A percentile compares a stretch with the other conserved stretches of the same genome.
Conservation (phyloP, 2,888 invertebrate genomes). For the Tenthredo amoena region DNA sequence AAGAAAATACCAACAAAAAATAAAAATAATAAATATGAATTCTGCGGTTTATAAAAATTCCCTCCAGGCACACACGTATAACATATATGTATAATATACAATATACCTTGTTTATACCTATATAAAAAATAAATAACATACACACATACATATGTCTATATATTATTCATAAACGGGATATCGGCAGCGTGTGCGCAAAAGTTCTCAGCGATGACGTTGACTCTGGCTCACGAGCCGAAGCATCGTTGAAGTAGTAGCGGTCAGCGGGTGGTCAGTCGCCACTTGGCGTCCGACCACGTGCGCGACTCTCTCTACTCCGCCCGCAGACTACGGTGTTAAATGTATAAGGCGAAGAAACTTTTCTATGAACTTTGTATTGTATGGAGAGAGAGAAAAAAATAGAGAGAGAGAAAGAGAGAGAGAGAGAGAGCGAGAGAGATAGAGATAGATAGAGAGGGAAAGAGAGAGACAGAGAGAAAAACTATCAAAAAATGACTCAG, state of each 20-base stretch:
- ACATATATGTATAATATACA: neutral
- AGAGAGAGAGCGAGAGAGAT: no score
- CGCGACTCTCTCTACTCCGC: neutral
- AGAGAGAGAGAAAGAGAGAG: no score
- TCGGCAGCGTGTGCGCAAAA: conserved; percentile 24
- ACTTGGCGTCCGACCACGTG: conserved; percentile 29
- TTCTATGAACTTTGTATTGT: neutral
- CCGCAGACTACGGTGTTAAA: neutral
- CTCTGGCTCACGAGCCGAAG: neutral
- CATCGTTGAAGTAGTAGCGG: conserved; percentile 18
- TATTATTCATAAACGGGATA: neutral
- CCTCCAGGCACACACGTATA: no score
- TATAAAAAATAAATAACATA: neutral
- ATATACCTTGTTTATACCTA: neutral
- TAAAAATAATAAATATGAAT: neutral
- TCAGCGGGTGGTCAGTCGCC: conserved; percentile 25
- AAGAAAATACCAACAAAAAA: neutral
- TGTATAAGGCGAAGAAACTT: neutral
- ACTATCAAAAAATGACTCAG: neutral
- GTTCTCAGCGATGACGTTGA: conserved; percentile 9
- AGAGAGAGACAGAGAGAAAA: no score
- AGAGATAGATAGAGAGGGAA: no score
- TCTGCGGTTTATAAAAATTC: neutral
- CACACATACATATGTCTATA: neutral
- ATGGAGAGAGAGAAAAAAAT: no score